Percentiles rank a stretch among this genome's conserved stretches.
phyloP scores from a whole-genome alignment of 2,888 invertebrate genomes.

The Miltochrista miniata region DNA sequence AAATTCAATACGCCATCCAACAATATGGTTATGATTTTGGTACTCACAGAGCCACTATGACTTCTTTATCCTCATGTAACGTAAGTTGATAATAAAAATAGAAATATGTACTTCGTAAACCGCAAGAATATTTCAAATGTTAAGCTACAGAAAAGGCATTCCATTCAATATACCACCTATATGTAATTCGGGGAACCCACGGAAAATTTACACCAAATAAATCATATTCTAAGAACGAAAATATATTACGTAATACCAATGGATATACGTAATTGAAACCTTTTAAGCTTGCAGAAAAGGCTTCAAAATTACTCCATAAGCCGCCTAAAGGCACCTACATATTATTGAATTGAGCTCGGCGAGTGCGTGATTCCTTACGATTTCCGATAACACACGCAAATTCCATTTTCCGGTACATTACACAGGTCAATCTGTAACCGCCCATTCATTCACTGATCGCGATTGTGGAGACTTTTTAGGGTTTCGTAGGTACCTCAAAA shows the following conservation, averaged over 20 bases:
- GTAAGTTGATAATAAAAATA: slow-evolving; percentile 13
- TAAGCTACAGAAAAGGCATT: too few relatives aligned
- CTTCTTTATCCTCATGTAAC: background rate
- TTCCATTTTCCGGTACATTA: slow-evolving; percentile 76
- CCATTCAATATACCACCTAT: too few relatives aligned
- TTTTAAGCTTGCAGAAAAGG: slow-evolving; percentile 27
- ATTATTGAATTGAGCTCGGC: slow-evolving; percentile 24
- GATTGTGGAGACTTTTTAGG: slow-evolving; percentile 14
- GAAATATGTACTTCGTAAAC: slow-evolving; percentile 22
- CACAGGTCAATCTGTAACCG: slow-evolving; percentile 55
- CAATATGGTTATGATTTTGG: too few relatives aligned
- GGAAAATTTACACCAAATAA: too few relatives aligned
- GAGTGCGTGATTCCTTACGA: slow-evolving; percentile 38
- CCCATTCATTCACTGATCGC: slow-evolving; percentile 26
- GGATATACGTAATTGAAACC: slow-evolving; percentile 37
- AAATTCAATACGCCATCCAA: too few relatives aligned
- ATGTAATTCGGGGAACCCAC: too few relatives aligned
- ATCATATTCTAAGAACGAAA: too few relatives aligned
- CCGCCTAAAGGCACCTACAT: slow-evolving; percentile 14
- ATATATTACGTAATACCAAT: slow-evolving; percentile 1
- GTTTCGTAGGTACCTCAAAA: too few relatives aligned
- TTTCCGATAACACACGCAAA: slow-evolving; percentile 60
- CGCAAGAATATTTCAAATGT: too few relatives aligned
- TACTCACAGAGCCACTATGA: background rate
- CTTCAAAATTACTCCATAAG: slow-evolving; percentile 16